Evolutionary conservation across 2,888 invertebrate species (phyloP), one percentile per base, ranked within the genome.

Genomic region (Dendrolimus pini): DNA sequence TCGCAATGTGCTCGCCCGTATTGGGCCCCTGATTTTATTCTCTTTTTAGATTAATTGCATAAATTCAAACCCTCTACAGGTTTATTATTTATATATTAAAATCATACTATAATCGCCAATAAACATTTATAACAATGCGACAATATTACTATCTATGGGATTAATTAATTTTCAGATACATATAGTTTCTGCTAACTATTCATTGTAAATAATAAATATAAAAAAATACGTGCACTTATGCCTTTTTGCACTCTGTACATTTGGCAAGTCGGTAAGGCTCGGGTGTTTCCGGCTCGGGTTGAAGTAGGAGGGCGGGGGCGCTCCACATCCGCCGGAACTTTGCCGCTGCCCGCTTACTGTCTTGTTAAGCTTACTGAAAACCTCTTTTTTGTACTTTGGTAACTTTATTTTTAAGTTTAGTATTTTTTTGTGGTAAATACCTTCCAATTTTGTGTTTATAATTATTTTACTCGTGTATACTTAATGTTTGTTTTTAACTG

Each of bases 271-370:
- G 78, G 78, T 75, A 81, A 79, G 81, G 83, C 78, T 79, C 75
- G 77, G 75, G 67, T 61, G 70, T 80, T 79, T 84, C 84, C 86
- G 82, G 78, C 65, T 70, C 57, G 60, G 64, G 62, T 62, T 67
- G 65, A 62, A 67, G 68, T 60, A 66, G 67, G 69, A 62, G 67
- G 69, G 67, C 69, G 67, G 66, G 68, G 65, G 60, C 60, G 59
- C 65, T 71, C 86, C 86, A 84, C 88, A 85, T 88, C 89, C 87
- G 83, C 64, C 86, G 87, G 87, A 87, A 78, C 80, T 69, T 71
- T 69, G 61, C 69, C 70, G 71, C 68, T 60, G 59, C 64, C 66
- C 64, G 66, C 73, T 75, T 76, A 77, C 78, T 79, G 77, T 78
- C 79, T 79, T 77, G 60, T 47, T 47, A 9, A 47, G 9, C 71